Conservation (phyloP, 2,888 invertebrate genomes). For the Anthrax anthrax region DNA sequence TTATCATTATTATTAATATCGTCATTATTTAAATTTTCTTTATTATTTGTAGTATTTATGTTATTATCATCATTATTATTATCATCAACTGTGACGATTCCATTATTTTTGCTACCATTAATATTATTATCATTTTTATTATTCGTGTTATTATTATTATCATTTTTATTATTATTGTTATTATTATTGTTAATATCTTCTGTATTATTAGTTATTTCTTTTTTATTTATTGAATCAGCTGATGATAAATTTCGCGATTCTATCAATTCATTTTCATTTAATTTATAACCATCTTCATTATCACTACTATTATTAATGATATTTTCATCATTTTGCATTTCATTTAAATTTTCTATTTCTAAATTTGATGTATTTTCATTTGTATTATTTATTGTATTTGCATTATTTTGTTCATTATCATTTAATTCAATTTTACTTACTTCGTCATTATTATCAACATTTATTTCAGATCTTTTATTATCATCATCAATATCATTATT, state of each 20-base stretch:
- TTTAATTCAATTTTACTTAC: too few relatives aligned
- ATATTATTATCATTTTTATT: not conserved
- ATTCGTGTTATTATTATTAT: not conserved
- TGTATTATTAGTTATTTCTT: slow-evolving; percentile 2
- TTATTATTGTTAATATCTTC: not conserved
- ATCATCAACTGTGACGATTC: slow-evolving; percentile 10
- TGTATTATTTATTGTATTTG: not conserved
- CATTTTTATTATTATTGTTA: slow-evolving; percentile 1
- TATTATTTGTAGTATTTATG: not conserved
- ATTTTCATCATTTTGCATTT: too few relatives aligned
- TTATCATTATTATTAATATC: too few relatives aligned
- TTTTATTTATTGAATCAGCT: slow-evolving; percentile 1
- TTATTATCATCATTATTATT: not conserved
- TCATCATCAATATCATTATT: slow-evolving; percentile 7
- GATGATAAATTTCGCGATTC: not conserved
- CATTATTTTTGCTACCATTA: too few relatives aligned
- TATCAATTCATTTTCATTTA: slow-evolving; percentile 2
- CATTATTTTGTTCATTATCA: too few relatives aligned
- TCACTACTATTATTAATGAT: slow-evolving; percentile 8
- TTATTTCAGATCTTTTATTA: not conserved
- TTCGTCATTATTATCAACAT: not conserved
- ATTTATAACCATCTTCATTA: slow-evolving; percentile 8
- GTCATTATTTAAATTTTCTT: slow-evolving; percentile 2
- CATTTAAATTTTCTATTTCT: too few relatives aligned
- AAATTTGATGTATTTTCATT: not conserved